Base-by-base conservation (phyloP, 35 echinoderm and acorn worm species). In the Acanthaster planci region DNA sequence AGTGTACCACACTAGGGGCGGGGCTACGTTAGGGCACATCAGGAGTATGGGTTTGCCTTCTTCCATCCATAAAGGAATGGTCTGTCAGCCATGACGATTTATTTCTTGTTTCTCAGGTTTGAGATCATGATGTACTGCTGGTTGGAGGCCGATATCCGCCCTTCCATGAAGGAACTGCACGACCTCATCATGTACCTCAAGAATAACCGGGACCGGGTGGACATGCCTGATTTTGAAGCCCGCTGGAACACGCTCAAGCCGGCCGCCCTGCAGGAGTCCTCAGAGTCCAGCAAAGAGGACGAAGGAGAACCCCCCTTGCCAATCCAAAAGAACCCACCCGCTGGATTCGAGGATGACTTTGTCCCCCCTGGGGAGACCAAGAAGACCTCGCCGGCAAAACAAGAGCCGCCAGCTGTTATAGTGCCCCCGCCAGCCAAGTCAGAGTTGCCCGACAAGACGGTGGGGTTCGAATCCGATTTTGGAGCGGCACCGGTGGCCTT, bases 41-140 rank as follows among this genome's bases (percentile, higher is more conserved):
- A n/a, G n/a, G n/a, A n/a, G n/a, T n/a, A n/a, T n/a, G n/a, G n/a
- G n/a, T n/a, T n/a, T n/a, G n/a, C n/a, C n/a, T n/a, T n/a, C n/a
- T n/a, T n/a, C n/a, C n/a, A n/a, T n/a, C n/a, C n/a, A n/a, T n/a
- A n/a, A n/a, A n/a, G n/a, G n/a, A n/a, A n/a, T n/a, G n/a, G n/a
- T n/a, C n/a, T n/a, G n/a, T n/a, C n/a, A n/a, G n/a, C n/a, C n/a
- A n/a, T n/a, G n/a, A n/a, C n/a, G 18, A 51, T 78, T 52, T 68
- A 8, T 29, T 72, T 19, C 64, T 34, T 68, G 0, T 27, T 17
- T 76, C 27, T 39, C 37, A 99, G 96, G 96, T 99, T 84, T 93
- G 96, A 99, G 52, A 99, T 93, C 27, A 99, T 99, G 96, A 87
- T 86, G 86, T 91, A 91, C 64, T 99, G 96, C 85, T 99, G 96